These are phyloP conservation scores for Aelia acuminata DNA, from an alignment of 2,888 invertebrate genomes.

Conservation along the genomic window DNA sequence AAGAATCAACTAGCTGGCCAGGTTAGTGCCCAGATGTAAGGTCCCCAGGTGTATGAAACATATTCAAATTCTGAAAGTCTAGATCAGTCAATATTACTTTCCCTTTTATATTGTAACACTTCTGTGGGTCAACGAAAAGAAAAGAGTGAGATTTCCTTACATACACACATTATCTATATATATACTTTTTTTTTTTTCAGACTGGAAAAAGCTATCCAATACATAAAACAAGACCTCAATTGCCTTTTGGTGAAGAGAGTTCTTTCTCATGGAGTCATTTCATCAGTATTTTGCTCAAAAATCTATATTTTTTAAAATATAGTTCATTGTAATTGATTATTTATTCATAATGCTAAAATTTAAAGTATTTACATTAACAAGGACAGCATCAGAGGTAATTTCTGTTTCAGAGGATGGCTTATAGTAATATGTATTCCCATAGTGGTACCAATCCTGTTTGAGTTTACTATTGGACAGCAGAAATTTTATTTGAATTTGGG, in stretches of 20 bases:
- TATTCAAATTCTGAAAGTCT: too few species aligned
- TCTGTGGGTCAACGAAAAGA: too few species aligned
- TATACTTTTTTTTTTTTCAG: background rate
- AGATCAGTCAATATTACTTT: too few species aligned
- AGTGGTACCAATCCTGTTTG: background rate
- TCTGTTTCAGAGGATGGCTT: conserved; percentile 16
- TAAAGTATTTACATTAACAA: background rate
- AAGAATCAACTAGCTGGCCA: too few species aligned
- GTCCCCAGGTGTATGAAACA: too few species aligned
- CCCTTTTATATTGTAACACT: too few species aligned
- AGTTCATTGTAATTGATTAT: background rate
- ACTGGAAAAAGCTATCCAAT: background rate
- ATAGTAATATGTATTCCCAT: background rate
- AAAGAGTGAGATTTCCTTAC: too few species aligned
- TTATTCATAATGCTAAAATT: background rate
- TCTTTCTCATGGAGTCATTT: background rate
- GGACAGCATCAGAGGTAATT: background rate
- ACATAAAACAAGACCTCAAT: background rate
- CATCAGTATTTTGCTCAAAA: background rate
- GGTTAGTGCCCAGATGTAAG: too few species aligned
- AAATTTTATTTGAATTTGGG: background rate
- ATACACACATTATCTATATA: too few species aligned
- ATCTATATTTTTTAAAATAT: background rate
- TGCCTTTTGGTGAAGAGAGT: background rate
- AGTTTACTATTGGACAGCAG: background rate